phyloP scores from a whole-genome alignment of 2,888 invertebrate genomes.

The Argyresthia goedartella region DNA sequence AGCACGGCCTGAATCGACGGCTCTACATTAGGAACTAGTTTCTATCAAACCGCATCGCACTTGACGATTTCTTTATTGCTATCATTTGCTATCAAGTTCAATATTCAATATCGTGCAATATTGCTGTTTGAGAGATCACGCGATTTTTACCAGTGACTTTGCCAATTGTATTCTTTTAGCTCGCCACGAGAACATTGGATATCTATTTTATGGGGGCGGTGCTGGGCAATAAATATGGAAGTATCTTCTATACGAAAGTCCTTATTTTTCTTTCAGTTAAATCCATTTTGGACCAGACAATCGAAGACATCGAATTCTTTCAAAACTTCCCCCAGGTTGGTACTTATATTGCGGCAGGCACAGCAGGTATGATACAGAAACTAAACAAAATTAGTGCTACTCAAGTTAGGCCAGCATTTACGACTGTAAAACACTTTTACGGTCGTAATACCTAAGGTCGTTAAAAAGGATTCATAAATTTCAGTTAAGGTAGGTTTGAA shows the following conservation, averaged over 20 bases:
- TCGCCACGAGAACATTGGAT: slow-evolving; percentile 1
- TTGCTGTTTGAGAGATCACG: slow-evolving; percentile 8
- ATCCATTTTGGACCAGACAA: slow-evolving; percentile 74
- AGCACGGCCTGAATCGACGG: too few relatives aligned
- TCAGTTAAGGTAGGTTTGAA: slow-evolving; percentile 47
- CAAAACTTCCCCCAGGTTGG: slow-evolving; percentile 65
- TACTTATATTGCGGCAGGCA: slow-evolving; percentile 1
- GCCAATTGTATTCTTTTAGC: slow-evolving; percentile 12
- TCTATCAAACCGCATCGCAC: too few relatives aligned
- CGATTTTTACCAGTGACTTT: slow-evolving; percentile 15
- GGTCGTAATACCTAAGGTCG: slow-evolving; percentile 35
- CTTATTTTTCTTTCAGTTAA: slow-evolving; percentile 69
- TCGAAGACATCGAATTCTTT: slow-evolving; percentile 75
- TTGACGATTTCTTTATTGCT: too few relatives aligned
- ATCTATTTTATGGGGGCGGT: background rate
- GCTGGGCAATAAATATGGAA: background rate
- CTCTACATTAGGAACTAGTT: too few relatives aligned
- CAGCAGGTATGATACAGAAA: too few relatives aligned
- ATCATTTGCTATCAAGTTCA: background rate
- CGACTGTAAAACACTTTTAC: slow-evolving; percentile 27
- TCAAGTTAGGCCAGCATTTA: slow-evolving; percentile 19
- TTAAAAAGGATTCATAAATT: slow-evolving; percentile 35
- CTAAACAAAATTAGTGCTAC: too few relatives aligned
- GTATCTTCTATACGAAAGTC: background rate
- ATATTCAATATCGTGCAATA: slow-evolving; percentile 4